phyloP scores from a whole-genome alignment of 2,113 vertebrate genomes.

The Eclectus roratus region DNA sequence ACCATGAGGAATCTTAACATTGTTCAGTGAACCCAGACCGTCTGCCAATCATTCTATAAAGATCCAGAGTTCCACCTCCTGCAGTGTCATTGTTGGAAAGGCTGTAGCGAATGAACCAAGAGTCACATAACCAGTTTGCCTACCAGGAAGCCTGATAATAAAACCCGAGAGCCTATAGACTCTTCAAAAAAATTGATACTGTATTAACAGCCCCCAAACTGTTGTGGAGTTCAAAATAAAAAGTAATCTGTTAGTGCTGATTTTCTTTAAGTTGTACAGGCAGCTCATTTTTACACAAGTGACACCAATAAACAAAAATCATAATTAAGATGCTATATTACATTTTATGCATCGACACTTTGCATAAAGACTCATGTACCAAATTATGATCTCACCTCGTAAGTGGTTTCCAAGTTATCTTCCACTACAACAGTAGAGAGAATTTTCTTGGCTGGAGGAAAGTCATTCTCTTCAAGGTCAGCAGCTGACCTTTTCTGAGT shows the following conservation, averaged over 20 bases:
- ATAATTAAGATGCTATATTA: neutral
- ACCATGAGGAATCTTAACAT: neutral
- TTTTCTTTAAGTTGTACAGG: neutral
- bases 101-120: neutral
- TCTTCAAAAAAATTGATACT: neutral
- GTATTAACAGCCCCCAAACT: neutral
- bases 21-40: neutral
- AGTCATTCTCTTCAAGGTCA: conserved; percentile 15
- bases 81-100: neutral
- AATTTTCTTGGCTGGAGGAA: conserved; percentile 56
- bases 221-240: neutral
- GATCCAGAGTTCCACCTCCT: neutral
- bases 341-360: neutral
- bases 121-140: neutral
- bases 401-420: neutral
- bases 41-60: neutral
- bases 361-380: neutral
- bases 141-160: neutral
- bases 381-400: conserved; percentile 58
- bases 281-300: neutral
- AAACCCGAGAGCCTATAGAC: neutral
- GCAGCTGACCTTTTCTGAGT: conserved; percentile 50
- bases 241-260: neutral
- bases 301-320: neutral
- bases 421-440: neutral